Base-by-base conservation (phyloP, 2,888 invertebrate species). In the Tinea semifulvella region DNA sequence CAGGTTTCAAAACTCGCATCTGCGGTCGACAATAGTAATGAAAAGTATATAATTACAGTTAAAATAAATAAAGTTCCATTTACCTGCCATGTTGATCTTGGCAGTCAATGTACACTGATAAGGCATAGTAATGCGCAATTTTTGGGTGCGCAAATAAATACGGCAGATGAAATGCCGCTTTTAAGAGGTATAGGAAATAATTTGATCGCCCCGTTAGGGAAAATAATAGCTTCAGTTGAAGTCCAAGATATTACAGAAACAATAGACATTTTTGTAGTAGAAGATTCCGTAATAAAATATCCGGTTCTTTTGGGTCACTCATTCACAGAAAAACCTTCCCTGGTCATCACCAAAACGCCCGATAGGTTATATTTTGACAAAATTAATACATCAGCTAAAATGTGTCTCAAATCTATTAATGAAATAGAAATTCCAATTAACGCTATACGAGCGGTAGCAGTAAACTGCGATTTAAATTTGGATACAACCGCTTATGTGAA, bases 61-160 rank as follows among this genome's bases (percentile, higher is more conserved):
- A 31, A 31, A 31, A n/a, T 31, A 6, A 31, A 31, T 11, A 11
- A 11, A 5, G n/a, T 7, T 13, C 6, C 16, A 3, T 14, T 46
- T 1, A 11, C 13, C 3, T 50, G 53, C 36, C 51, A 55, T 25
- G n/a, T 56, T 2, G 55, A 57, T 28, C 38, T 57, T 17, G 57
- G 55, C 1, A 57, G 56, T 25, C 53, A 56, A 18, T 55, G 53
- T 26, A 46, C 55, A 0, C 36, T 57, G 1, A 54, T 57, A 2
- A 50, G 39, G 13, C 10, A 13, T 4, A 49, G 46, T 11, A 31
- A 44, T 5, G 51, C 49, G 0, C 49, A 42, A 25, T 10, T 22
- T 11, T 27, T 53, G 8, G 14, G 16, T 6, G 19, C 50, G n/a
- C 31, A 31, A n/a, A 31, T 5, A 10, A 13, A 6, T 11, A 5